Base-by-base conservation (phyloP, 2,888 invertebrate species). In the Oegoconia quadripuncta region DNA sequence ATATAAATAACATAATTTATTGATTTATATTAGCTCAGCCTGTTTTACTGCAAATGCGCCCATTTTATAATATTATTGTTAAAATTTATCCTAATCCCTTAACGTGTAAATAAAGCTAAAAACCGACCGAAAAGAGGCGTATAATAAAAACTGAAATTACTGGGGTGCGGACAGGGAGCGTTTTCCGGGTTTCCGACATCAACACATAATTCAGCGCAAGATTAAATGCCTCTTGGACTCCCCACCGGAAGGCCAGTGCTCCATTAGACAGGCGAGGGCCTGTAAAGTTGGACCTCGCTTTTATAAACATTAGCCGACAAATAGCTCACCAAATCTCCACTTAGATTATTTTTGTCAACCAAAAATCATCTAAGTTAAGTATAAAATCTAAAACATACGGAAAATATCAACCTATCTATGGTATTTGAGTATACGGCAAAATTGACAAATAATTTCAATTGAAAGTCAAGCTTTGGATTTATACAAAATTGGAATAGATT, bases 121-220 rank as follows among this genome's bases (percentile, higher is more conserved):
- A 60, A 58, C 50, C 51, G 41, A 44, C 55, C 55, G 49, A 63
- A 63, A 62, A 59, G 39, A 33, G 62, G 59, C 50, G 59, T 56
- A 64, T 61, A 67, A 74, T 77, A 77, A 78, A 76, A 79, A 76
- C 60, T 67, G 58, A 66, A 77, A 80, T 79, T 70, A 74, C 64
- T 70, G 60, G 67, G 71, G 74, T 64, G 72, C 67, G 68, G 68
- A 74, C 67, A 65, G 70, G 63, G 64, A 64, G 55, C 68, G 65
- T 78, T 84, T 79, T 75, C 79, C 78, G 79, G 75, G 68, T 63
- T 64, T 67, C 76, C 70, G 74, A 68, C 76, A 73, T 76, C 77
- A 75, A 75, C 82, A 82, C 84, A 86, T 83, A 83, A 83, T 76
- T 84, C 78, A 82, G 59, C 61, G 59, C 59, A 74, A 81, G 82